A percentile compares a stretch with the other conserved stretches of the same genome.
phyloP scores from a whole-genome alignment of 2,113 vertebrate species.

The Tachysurus fulvidraco region DNA sequence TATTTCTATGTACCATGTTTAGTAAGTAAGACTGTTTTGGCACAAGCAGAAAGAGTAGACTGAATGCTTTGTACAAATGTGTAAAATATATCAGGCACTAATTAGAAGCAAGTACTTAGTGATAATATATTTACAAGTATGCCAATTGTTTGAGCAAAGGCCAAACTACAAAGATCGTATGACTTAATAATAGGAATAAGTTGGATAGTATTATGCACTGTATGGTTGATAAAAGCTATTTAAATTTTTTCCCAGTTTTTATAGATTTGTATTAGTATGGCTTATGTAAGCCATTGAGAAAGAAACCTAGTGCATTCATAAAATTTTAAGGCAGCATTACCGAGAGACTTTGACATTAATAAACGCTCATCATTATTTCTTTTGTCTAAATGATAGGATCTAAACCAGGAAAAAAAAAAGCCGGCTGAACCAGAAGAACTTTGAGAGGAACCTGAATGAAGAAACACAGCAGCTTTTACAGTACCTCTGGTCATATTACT shows the following conservation, averaged over 20 bases:
- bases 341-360: not conserved
- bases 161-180: not conserved
- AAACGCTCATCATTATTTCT: constrained; percentile 5
- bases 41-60: not conserved
- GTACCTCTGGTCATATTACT: not conserved
- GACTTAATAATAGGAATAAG: not conserved
- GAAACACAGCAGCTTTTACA: not conserved
- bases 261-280: not conserved
- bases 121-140: not conserved
- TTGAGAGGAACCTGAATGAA: not conserved
- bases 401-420: not conserved
- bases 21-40: not conserved
- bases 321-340: not conserved
- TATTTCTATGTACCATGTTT: not conserved
- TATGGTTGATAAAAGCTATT: not conserved
- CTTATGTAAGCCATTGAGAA: not conserved
- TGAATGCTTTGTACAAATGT: not conserved
- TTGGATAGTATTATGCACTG: not conserved
- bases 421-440: not conserved
- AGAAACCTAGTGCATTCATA: not conserved
- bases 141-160: not conserved
- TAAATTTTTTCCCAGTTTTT: not conserved
- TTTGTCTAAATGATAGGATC: not conserved
- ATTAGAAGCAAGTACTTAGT: not conserved
- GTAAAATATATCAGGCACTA: not conserved